These are phyloP conservation scores for Macaria liturata DNA, from an alignment of 2,888 invertebrate species.

Conservation along the genomic window DNA sequence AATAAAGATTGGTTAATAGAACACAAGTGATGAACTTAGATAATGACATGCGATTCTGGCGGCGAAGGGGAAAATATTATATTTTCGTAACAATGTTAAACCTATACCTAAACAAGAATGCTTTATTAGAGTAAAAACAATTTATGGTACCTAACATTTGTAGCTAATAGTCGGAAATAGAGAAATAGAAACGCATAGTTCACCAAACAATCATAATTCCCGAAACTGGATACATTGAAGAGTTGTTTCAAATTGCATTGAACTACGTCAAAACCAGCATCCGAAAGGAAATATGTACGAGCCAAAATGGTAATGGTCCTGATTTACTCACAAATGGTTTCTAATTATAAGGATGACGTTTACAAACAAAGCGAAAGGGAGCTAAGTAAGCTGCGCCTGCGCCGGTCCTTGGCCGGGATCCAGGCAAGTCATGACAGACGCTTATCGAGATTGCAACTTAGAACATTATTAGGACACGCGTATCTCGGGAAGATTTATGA, in stretches of 20 bases:
- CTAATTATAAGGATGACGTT: constrained; percentile 32
- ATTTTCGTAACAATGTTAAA: too few species aligned
- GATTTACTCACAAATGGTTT: constrained; percentile 19
- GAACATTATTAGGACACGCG: constrained; percentile 28
- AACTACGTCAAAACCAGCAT: constrained; percentile 3
- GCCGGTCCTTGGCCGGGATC: constrained; percentile 70
- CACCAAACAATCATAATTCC: too few species aligned
- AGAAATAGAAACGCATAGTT: too few species aligned
- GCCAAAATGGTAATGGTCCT: constrained; percentile 13
- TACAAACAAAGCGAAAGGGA: constrained; percentile 66
- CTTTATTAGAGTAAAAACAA: too few species aligned
- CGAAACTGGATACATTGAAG: constrained; percentile 1
- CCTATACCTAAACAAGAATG: too few species aligned
- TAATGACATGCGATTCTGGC: too few species aligned
- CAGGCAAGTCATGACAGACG: constrained; percentile 53
- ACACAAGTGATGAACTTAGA: too few species aligned
- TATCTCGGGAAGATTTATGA: constrained; percentile 24
- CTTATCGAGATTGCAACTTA: constrained; percentile 26
- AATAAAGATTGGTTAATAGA: background rate
- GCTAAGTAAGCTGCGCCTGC: constrained; percentile 31
- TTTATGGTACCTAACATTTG: too few species aligned
- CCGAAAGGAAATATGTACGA: constrained; percentile 14
- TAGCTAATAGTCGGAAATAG: too few species aligned
- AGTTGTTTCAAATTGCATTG: background rate
- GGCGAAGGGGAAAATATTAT: too few species aligned